phyloP scores from a whole-genome alignment of 2,113 vertebrate genomes.

The Atrichornis clamosus region DNA sequence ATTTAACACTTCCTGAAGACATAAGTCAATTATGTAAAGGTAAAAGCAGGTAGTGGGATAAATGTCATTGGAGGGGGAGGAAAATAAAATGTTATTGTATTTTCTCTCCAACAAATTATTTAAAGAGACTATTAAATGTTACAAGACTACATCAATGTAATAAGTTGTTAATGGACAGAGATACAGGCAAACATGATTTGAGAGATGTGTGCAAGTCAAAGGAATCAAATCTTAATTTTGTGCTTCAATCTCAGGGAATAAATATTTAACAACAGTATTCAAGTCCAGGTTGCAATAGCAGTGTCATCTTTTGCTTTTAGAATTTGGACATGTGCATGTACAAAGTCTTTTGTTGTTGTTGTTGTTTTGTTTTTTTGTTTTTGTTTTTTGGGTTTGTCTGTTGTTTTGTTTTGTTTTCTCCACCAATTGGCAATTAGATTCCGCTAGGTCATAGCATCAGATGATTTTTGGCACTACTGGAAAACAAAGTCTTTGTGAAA shows the following conservation, averaged over 20 bases:
- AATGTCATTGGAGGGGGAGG: not conserved
- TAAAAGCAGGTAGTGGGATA: conserved; percentile 53
- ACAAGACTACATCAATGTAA: not conserved
- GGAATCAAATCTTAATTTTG: not conserved
- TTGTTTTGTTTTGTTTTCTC: no score
- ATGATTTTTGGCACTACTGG: not conserved
- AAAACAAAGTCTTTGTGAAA: not conserved
- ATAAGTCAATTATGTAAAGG: conserved; percentile 90
- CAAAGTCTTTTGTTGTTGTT: rapidly evolving
- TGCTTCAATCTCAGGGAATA: not conserved
- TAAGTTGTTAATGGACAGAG: not conserved
- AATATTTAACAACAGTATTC: not conserved
- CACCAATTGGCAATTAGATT: not conserved
- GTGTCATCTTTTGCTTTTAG: not conserved
- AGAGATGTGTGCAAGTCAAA: not conserved
- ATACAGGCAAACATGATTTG: not conserved
- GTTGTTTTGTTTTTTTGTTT: no score
- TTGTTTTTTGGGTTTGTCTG: no score
- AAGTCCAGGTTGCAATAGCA: not conserved
- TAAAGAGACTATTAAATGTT: not conserved
- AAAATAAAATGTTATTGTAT: not conserved
- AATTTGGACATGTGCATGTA: not conserved
- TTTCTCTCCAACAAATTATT: not conserved
- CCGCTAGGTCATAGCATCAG: not conserved
- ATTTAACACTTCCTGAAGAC: conserved; percentile 90